Evolutionary conservation across 1,140 invertebrate species (phyloP), one percentile per base, ranked within the genome.

Genomic region (Leucophenga varia): DNA sequence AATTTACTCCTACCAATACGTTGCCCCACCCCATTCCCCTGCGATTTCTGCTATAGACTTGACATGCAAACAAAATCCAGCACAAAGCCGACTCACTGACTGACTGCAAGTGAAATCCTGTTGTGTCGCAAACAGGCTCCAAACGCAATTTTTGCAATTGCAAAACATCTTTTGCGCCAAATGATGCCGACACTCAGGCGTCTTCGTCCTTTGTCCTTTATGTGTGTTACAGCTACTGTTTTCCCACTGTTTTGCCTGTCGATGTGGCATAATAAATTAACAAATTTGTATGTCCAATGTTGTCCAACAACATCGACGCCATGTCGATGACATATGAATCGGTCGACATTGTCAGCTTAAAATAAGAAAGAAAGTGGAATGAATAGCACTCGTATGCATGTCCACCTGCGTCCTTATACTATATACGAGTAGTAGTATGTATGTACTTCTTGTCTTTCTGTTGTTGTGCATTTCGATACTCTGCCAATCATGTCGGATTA

Each of bases 401-500:
- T 54, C 63, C 63, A 67, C 63, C 63, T 67, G 63, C 52, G 63
- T 59, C 59, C 63, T 47, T 5, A 25, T 22, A 6, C 37, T 44
- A 47, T 49, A 31, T 43, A 16, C n/a, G n/a, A n/a, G n/a, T n/a
- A n/a, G n/a, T n/a, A n/a, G n/a, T n/a, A n/a, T n/a, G n/a, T n/a
- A n/a, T n/a, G n/a, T 48, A 44, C 39, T 51, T 25, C 46, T 48
- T 25, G 30, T 36, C 19, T 32, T 44, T 20, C n/a, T 41, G 43
- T 32, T 42, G 53, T 28, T 64, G 61, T 64, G 55, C 61, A 64
- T 64, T 67, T 59, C 49, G 53, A 47, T 63, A 59, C 63, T 25
- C 22, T 67, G 63, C 63, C 63, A 67, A 67, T 67, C 63, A 67
- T 63, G 63, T 54, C 51, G 63, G 63, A 67, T 67, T 67, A 67